These are phyloP conservation scores for Eristalis intricaria DNA, from an alignment of 2,888 invertebrate species.

Conservation along the genomic window DNA sequence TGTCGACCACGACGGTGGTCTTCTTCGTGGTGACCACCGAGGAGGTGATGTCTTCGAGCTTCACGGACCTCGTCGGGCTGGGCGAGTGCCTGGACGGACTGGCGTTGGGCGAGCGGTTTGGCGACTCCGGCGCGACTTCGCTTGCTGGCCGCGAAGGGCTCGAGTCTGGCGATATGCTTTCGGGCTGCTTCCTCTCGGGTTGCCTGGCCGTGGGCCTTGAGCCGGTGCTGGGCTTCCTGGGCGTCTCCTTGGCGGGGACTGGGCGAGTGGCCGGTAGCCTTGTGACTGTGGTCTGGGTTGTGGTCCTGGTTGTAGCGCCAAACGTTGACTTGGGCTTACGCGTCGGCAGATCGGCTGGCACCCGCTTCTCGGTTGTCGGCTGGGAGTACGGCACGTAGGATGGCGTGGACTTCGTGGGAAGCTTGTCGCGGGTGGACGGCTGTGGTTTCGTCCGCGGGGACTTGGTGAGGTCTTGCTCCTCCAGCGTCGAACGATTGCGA, in stretches of 20 bases:
- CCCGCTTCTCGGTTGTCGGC: constrained; percentile 36
- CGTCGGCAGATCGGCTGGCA: constrained; percentile 47
- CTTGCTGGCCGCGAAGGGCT: constrained; percentile 75
- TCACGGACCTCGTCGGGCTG: constrained; percentile 58
- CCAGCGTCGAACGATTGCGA: constrained; percentile 35
- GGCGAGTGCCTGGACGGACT: constrained; percentile 67
- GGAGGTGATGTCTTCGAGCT: constrained; percentile 58
- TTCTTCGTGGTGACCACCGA: constrained; percentile 36
- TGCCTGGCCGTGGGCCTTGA: constrained; percentile 35
- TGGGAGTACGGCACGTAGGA: constrained; percentile 29
- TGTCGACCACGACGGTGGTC: constrained; percentile 29
- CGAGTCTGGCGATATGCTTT: constrained; percentile 77
- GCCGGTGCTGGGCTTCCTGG: constrained; percentile 47
- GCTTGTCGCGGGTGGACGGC: constrained; percentile 42
- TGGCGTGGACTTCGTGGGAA: constrained; percentile 39
- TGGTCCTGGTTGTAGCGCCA: constrained; percentile 75
- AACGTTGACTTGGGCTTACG: constrained; percentile 68
- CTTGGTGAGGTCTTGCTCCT: constrained; percentile 41
- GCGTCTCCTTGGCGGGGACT: constrained; percentile 49
- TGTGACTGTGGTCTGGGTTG: constrained; percentile 25
- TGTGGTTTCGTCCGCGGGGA: constrained; percentile 31
- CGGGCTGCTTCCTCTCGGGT: constrained; percentile 72
- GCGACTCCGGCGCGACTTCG: constrained; percentile 39
- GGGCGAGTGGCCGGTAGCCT: constrained; percentile 69
- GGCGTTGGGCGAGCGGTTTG: constrained; percentile 59